A percentile compares a stretch with the other conserved stretches of the same genome.
phyloP scores from a whole-genome alignment of 2,113 vertebrate species.

The Trichomycterus rosablanca region DNA sequence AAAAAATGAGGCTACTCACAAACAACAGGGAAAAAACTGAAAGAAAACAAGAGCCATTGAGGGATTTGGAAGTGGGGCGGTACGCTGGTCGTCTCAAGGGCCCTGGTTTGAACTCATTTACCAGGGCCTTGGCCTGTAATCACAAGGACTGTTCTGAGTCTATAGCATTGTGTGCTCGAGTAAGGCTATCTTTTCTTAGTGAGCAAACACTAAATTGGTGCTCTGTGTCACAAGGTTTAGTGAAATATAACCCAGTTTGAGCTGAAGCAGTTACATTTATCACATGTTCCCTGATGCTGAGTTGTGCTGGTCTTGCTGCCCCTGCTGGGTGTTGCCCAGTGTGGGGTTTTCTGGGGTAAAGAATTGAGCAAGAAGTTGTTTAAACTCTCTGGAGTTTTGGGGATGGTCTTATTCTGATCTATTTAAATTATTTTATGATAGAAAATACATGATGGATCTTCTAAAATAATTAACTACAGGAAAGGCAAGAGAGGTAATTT shows the following conservation, averaged over 20 bases:
- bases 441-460: too few species aligned
- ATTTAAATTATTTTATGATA: too few species aligned
- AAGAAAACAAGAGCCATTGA: conserved; percentile 7
- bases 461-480: too few species aligned
- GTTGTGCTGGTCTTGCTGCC: conserved; percentile 6
- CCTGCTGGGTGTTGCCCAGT: conserved; percentile 9
- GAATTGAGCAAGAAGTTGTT: conserved; percentile 7
- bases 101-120: conserved; percentile 42
- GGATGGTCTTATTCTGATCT: too few species aligned
- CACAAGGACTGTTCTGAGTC: conserved; percentile 28
- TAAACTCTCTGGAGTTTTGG: too few species aligned
- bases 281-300: conserved; percentile 24
- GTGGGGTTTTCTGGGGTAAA: not conserved
- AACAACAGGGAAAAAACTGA: not conserved
- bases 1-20: conserved; percentile 12
- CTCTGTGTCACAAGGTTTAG: conserved; percentile 27
- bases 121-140: conserved; percentile 37
- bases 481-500: too few species aligned
- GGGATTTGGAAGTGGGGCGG: conserved; percentile 42
- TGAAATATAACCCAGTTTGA: conserved; percentile 38
- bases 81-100: conserved; percentile 31
- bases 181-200: conserved; percentile 43
- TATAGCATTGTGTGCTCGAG: conserved; percentile 35
- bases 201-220: conserved; percentile 33
- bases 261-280: conserved; percentile 31